Evolutionary conservation across 2,888 invertebrate species (phyloP), one percentile per base, ranked within the genome.

Genomic region (Ichneumon xanthorius): DNA sequence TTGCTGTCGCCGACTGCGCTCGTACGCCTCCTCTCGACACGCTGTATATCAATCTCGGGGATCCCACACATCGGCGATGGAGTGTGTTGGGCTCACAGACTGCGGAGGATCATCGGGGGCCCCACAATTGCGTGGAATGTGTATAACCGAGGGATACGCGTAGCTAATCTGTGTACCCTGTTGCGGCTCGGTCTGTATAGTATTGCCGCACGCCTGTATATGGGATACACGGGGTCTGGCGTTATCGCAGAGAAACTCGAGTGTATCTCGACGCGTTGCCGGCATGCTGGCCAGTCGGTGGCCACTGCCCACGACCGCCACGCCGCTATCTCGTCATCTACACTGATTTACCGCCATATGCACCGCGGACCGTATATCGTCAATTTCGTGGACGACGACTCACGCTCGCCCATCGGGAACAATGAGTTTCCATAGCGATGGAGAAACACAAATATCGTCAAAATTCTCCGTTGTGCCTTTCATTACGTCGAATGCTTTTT

Each of bases 321-420:
- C 85, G 82, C 85, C 72, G 86, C 48, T 89, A 89, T 87, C 89
- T 87, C 88, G 82, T 89, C 89, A 90, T 90, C 90, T 88, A 86
- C 88, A 87, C 89, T 91, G 90, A 91, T 91, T 91, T 91, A 91
- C 89, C 87, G 89, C 90, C 40, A 87, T 88, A 89, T 90, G 90
- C 90, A 89, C 30, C 16, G 16, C 5, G n/a, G 11, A 19, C 79
- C 16, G 50, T 11, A 14, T 53, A 75, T 53, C 61, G 73, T 73
- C 80, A 75, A 75, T 84, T 84, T 84, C 68, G 61, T 68, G 53
- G 55, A 68, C n/a, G 45, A 19, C 40, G 67, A 19, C 55, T 40
- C 16, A n/a, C 37, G 50, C 30, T 14, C 63, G n/a, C 14, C 9
- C 63, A 55, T 30, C 9, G 55, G 22, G 48, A 37, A 4, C 48